These are phyloP conservation scores for Sturnus vulgaris DNA, from an alignment of 2,113 vertebrate genomes.

Conservation along the genomic window DNA sequence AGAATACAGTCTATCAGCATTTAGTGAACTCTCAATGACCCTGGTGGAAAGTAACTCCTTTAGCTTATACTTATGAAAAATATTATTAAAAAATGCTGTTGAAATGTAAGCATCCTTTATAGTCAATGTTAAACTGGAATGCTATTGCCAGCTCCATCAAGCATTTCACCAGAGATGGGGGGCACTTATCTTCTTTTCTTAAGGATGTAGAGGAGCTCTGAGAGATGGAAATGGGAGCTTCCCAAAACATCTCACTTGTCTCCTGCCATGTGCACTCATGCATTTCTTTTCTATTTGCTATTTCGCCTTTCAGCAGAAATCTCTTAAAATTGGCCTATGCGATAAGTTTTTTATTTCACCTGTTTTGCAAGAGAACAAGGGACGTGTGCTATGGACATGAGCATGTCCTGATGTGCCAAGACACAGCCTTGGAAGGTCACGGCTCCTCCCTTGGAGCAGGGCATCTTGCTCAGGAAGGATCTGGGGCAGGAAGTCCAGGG, in stretches of 20 bases:
- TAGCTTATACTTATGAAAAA: constrained; percentile 63
- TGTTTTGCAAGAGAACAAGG: not conserved
- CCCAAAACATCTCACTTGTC: not conserved
- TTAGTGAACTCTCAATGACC: constrained; percentile 65
- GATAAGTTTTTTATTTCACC: not conserved
- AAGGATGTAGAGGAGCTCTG: not conserved
- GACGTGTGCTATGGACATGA: not conserved
- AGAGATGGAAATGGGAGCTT: not conserved
- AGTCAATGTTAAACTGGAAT: constrained; percentile 15
- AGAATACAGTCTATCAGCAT: constrained; percentile 60
- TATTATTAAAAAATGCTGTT: constrained; percentile 54
- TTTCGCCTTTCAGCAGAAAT: not conserved
- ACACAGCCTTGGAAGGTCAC: constrained; percentile 4
- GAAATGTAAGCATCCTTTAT: constrained; percentile 53
- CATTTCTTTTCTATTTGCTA: not conserved
- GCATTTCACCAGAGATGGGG: constrained; percentile 15
- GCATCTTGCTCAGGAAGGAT: constrained; percentile 51
- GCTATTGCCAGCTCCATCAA: not conserved
- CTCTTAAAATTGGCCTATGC: not conserved
- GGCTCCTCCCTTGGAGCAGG: not conserved
- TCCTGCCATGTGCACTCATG: fast-evolving
- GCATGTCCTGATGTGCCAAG: not conserved
- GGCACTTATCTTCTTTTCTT: constrained; percentile 28
- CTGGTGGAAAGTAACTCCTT: constrained; percentile 49
- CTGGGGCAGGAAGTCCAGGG: constrained; percentile 39